phyloP scores from a whole-genome alignment of 2,113 vertebrate genomes.

The Channa maculata region DNA sequence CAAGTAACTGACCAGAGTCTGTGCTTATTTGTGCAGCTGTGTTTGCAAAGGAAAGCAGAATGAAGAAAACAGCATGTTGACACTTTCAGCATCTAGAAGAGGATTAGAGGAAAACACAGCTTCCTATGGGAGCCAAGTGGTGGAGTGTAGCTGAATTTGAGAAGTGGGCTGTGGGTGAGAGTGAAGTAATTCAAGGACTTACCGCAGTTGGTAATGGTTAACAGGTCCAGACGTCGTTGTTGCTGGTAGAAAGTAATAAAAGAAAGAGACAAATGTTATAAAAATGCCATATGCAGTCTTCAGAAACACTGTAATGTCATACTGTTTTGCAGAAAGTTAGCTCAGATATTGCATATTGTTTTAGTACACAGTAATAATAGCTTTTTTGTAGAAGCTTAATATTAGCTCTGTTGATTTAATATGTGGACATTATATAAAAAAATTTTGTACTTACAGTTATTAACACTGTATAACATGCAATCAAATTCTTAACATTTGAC shows the following conservation, averaged over 20 bases:
- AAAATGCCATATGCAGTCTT: constrained; percentile 9
- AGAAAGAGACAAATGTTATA: constrained; percentile 9
- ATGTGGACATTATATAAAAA: too few species aligned
- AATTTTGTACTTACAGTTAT: too few species aligned
- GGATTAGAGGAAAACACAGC: not conserved
- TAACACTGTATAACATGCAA: too few species aligned
- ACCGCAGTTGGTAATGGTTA: constrained; percentile 96
- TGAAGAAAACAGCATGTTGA: constrained; percentile 9
- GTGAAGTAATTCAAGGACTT: constrained; percentile 76
- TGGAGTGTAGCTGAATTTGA: not conserved
- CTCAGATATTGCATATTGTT: too few species aligned
- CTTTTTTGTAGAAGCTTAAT: too few species aligned
- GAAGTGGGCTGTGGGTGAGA: not conserved
- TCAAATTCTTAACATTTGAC: too few species aligned
- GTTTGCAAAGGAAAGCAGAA: not conserved
- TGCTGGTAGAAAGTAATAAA: constrained; percentile 91
- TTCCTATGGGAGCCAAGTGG: not conserved
- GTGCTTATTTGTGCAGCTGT: not conserved
- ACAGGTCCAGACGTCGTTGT: constrained; percentile 93
- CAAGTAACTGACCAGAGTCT: constrained; percentile 13
- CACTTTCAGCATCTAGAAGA: constrained; percentile 1
- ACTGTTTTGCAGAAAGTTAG: too few species aligned
- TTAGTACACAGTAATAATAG: not conserved
- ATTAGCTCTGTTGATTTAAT: too few species aligned
- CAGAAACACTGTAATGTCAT: not conserved